Evolutionary conservation across 2,797 vertebrate species (phyloP).

Genomic region (Ambastaia sidthimunki): DNA sequence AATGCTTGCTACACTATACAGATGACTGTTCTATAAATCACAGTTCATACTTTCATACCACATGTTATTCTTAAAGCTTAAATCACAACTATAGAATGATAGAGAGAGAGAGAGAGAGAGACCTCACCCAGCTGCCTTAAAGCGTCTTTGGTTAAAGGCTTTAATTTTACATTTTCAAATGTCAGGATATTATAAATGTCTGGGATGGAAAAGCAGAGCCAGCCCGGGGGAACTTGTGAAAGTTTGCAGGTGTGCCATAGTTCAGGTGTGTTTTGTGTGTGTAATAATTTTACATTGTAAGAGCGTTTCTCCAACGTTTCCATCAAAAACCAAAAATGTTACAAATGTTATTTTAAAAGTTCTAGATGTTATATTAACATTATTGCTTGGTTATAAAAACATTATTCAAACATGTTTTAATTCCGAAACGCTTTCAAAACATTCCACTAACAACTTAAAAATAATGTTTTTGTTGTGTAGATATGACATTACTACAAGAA

Average conservation of each 20-base stretch:
- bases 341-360: too few species aligned
- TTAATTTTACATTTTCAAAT: conserved; percentile 21
- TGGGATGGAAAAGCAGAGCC: conserved; percentile 13
- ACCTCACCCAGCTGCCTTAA: conserved; percentile 15
- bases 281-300: neutral
- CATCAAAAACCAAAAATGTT: too few species aligned
- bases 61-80: neutral
- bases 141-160: conserved; percentile 18
- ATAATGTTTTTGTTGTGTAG: too few species aligned
- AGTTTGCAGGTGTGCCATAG: neutral
- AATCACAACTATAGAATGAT: neutral
- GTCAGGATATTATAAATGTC: conserved; percentile 30
- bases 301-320: too few species aligned
- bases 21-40: conserved; percentile 1
- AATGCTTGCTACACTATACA: neutral
- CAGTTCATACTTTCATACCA: conserved; percentile 7
- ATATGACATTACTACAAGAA: too few species aligned
- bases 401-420: too few species aligned
- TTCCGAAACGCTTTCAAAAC: too few species aligned
- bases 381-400: too few species aligned
- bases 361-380: too few species aligned
- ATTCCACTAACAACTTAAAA: too few species aligned
- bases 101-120: neutral
- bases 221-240: conserved; percentile 12
- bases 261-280: conserved; percentile 25